A percentile compares a stretch with the other conserved stretches of the same genome.
Conservation (phyloP, 2,113 vertebrate genomes). For the Tachycineta bicolor region DNA sequence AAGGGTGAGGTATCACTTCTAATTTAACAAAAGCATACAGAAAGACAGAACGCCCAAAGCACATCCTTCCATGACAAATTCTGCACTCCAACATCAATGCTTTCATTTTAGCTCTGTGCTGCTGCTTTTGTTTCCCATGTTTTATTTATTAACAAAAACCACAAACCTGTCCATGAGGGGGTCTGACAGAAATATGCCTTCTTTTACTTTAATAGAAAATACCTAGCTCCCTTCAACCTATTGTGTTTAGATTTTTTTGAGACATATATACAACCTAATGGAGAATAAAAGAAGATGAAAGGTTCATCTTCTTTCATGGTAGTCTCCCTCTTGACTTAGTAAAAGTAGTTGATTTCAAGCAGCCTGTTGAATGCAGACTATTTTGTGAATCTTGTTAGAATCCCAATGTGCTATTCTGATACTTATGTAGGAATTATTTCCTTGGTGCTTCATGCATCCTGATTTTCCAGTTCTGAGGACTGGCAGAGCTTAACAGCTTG, state of each 20-base stretch:
- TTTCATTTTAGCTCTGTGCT: neutral
- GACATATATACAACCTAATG: neutral
- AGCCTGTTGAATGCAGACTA: neutral
- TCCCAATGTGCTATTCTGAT: neutral
- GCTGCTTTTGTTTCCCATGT: neutral
- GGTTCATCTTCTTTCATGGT: neutral
- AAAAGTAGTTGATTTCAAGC: neutral
- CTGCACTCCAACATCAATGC: neutral
- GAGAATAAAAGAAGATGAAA: neutral
- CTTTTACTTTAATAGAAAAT: neutral
- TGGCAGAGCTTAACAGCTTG: neutral
- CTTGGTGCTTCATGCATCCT: neutral
- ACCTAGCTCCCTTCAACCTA: neutral
- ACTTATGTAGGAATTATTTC: neutral
- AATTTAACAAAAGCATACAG: neutral
- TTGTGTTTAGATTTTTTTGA: neutral
- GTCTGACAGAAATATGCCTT: neutral
- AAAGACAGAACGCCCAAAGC: neutral
- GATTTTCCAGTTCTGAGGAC: slow-evolving; percentile 31
- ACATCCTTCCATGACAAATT: neutral
- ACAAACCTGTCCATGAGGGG: neutral
- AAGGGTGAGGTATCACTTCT: neutral
- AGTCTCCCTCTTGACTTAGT: neutral
- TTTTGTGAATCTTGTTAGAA: neutral
- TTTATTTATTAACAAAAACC: neutral